Evolutionary conservation across 2,797 vertebrate species (phyloP).

Genomic region (Gallirallus australis): DNA sequence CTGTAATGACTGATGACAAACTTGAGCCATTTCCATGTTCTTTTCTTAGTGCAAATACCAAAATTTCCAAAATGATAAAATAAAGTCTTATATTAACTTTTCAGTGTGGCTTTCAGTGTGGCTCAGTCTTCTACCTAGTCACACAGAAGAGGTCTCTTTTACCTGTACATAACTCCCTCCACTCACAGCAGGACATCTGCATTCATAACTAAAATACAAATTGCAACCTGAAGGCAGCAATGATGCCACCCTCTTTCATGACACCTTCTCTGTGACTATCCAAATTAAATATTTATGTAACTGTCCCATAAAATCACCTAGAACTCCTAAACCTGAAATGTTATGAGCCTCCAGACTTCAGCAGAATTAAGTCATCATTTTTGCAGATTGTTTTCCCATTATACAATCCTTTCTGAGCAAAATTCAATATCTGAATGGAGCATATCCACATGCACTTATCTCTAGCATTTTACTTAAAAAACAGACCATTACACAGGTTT

Average conservation of each 20-base stretch:
- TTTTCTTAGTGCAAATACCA: neutral
- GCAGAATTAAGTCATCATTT: neutral
- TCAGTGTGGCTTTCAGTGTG: neutral
- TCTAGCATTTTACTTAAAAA: neutral
- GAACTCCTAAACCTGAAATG: neutral
- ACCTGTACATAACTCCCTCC: accelerated
- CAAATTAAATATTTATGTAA: neutral
- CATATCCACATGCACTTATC: neutral
- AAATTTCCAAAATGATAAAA: neutral
- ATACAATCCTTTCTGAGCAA: neutral
- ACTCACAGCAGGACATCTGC: neutral
- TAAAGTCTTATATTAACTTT: neutral
- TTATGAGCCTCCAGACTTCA: neutral
- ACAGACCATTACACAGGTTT: neutral
- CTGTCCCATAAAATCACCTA: neutral
- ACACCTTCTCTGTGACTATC: neutral
- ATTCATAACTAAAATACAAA: neutral
- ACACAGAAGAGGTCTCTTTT: neutral
- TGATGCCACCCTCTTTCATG: accelerated
- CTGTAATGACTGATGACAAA: neutral
- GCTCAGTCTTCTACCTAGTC: neutral
- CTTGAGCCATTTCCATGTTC: neutral
- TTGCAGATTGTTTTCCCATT: neutral
- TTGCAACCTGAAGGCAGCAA: neutral
- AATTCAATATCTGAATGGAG: neutral